Evolutionary conservation across 2,888 invertebrate genomes (phyloP), one percentile per base, ranked within the genome.

Genomic region (Apoderus coryli): DNA sequence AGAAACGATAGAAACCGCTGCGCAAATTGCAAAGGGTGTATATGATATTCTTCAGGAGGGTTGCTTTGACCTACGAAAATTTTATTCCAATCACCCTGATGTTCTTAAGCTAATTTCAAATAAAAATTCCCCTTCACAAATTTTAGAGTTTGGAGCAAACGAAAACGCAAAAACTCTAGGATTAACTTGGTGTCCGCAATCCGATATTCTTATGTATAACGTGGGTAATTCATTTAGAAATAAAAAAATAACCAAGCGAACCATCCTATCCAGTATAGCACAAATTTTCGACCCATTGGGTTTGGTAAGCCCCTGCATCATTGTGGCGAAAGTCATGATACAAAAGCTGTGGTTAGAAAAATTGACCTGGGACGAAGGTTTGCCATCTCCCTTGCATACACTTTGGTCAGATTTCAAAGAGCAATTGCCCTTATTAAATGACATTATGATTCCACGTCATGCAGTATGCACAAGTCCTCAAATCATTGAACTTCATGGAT

Each of bases 261-360:
- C 2, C 3, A 38, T 38, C 23, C 14, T 38, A 10, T 35, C 38
- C 5, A 15, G 11, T 10, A 31, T 35, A 7, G 10, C 33, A 3
- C 35, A 35, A 23, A 22, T 35, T 7, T 37, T 32, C 28, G 37
- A 37, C 16, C 37, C 38, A 10, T 29, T 37, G 12, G 35, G 35
- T 10, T 24, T 35, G 6, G 7, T 37, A 3, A 29, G 28, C 15
- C 32, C 30, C 5, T 3, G 22, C 13, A 27, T 35, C n/a, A 24
- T 37, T 13, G 14, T 30, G 10, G 10, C 28, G 7, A 37, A 37
- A 23, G 9, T 37, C 10, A 22, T 37, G n/a, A n/a, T n/a, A n/a
- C n/a, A n/a, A n/a, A n/a, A n/a, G n/a, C n/a, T n/a, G n/a, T n/a
- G n/a, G n/a, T 25, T 10, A 12, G 19, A 22, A 16, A 33, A 31